These are phyloP conservation scores for Crotalus viridis DNA, from an alignment of 2,113 vertebrate species.

Conservation along the genomic window DNA sequence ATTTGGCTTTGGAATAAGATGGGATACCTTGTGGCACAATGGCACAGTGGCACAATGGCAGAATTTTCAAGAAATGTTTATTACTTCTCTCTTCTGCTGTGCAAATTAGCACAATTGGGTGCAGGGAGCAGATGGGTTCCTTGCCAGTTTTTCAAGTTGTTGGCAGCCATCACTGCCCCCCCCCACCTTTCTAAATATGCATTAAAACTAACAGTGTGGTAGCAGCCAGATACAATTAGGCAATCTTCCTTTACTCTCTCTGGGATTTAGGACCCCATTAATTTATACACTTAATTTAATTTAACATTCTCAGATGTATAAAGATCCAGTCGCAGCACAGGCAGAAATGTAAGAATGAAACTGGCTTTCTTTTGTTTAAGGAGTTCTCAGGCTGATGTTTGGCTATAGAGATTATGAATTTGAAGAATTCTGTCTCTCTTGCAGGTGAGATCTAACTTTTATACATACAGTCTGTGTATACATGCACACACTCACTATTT, in stretches of 20 bases:
- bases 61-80: conserved; percentile 35
- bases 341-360: neutral
- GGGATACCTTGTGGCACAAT: conserved; percentile 28
- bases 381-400: neutral
- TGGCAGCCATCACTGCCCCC: neutral
- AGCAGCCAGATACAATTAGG: conserved; percentile 34
- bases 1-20: conserved; percentile 33
- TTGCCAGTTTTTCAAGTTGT: conserved; percentile 31
- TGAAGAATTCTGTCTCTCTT: neutral
- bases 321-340: neutral
- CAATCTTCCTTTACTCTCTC: neutral
- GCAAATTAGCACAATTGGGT: neutral
- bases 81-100: neutral
- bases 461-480: neutral
- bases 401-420: neutral
- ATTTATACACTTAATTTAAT: conserved; percentile 33
- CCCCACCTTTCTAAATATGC: neutral
- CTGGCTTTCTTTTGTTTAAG: neutral
- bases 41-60: conserved; percentile 31
- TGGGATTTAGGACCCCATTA: neutral
- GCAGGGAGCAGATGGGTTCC: too few species aligned
- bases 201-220: neutral
- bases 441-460: neutral
- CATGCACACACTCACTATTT: neutral
- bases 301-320: conserved; percentile 4